Base-by-base conservation (phyloP, 2,797 vertebrate species). In the Cirrhinus mrigala region DNA sequence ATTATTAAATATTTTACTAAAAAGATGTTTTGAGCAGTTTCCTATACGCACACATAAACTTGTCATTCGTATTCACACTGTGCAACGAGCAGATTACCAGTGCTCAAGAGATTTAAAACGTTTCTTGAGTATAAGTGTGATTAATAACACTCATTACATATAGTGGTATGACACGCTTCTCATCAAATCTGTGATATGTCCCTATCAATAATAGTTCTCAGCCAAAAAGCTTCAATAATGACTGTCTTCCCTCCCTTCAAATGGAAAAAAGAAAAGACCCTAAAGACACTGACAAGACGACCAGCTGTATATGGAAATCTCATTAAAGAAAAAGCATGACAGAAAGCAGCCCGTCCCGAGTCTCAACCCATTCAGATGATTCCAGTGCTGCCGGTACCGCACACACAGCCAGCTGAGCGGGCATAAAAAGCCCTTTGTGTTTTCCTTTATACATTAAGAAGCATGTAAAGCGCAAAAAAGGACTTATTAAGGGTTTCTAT, bases 111-210 rank as follows among this genome's bases (percentile, higher is more conserved):
- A 92, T 93, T 93, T 91, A 90, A 89, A 89, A 90, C 88, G 91
- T 92, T 91, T 87, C 92, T 92, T 87, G 90, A 85, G 91, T 85
- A 87, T 91, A 91, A 91, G 68, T 88, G 88, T 90, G 91, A 93
- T 93, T 93, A 93, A 93, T 91, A 90, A 84, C 84, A 90, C 91
- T 91, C 89, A 91, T 92, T 93, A 90, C 82, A 46, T 76, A 27
- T 33, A 60, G 86, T 90, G 80, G 88, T 86, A 85, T 62, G 77
- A 80, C 66, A 87, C 52, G 33, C 50, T 80, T 50, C 86, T 86
- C 70, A 71, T 86, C 81, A 85, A 82, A 76, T 70, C 75, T 86
- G 88, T 84, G 85, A 90, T 88, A 79, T 81, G 76, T 44, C 89
- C 81, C 62, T 29, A 18, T 79, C 84, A 83, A 48, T 71, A 79